These are phyloP conservation scores for Perca fluviatilis DNA, from an alignment of 2,113 vertebrate genomes.

Conservation along the genomic window DNA sequence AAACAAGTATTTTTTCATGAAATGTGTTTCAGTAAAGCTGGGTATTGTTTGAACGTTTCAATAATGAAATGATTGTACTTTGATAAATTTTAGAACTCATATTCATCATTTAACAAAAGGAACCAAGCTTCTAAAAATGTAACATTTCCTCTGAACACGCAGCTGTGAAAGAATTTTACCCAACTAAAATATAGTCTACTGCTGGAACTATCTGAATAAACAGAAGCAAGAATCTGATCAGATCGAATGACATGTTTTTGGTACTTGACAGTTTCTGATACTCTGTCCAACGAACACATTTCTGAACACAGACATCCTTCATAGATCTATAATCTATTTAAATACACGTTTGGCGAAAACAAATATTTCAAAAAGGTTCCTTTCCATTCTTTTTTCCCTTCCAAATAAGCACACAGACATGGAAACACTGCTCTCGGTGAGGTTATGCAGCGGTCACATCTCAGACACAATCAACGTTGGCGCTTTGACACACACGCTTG, in stretches of 20 bases:
- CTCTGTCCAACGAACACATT: background rate
- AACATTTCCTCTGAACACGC: background rate
- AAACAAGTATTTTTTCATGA: background rate
- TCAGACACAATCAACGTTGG: conserved; percentile 10
- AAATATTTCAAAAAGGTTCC: background rate
- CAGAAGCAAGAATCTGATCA: background rate
- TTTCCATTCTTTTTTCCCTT: background rate
- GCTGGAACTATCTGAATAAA: too few relatives aligned
- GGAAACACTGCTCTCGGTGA: background rate
- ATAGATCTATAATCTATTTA: background rate
- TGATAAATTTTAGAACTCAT: background rate
- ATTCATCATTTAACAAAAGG: background rate
- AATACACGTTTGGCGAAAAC: background rate
- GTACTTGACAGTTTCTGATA: too few relatives aligned
- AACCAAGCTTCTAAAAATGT: background rate
- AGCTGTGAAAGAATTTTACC: background rate
- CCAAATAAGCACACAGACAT: background rate
- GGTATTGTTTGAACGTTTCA: background rate
- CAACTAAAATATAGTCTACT: background rate
- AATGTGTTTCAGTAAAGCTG: background rate
- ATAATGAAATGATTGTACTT: background rate
- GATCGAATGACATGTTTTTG: too few relatives aligned
- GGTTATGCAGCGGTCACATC: conserved; percentile 26
- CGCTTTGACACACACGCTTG: background rate
- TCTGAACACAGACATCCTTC: background rate